A percentile compares a stretch with the other conserved stretches of the same genome.
phyloP scores from a whole-genome alignment of 1,140 invertebrate genomes.

The Bombus consobrinus region DNA sequence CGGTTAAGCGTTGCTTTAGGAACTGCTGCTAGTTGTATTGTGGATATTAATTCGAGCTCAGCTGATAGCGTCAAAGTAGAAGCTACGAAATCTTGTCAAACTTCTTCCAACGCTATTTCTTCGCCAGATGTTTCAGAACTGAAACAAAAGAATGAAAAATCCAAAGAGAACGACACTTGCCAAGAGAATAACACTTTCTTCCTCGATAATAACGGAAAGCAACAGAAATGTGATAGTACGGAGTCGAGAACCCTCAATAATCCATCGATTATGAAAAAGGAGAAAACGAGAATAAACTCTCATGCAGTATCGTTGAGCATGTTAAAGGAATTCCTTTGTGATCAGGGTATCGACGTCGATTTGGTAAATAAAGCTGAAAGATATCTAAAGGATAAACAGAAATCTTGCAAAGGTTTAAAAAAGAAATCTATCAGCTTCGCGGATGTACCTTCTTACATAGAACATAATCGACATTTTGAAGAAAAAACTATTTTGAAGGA shows the following conservation, averaged over 20 bases:
- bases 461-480: neutral
- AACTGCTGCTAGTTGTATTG: neutral
- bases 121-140: neutral
- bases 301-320: slow-evolving; percentile 40
- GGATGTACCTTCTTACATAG: neutral
- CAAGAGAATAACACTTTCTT: too few relatives aligned
- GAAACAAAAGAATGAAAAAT: neutral
- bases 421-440: neutral
- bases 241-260: neutral
- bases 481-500: too few relatives aligned
- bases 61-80: neutral
- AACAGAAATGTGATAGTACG: neutral
- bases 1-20: neutral
- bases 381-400: slow-evolving; percentile 9
- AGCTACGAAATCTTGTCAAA: slow-evolving; percentile 12
- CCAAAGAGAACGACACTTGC: neutral
- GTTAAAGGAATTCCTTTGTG: slow-evolving; percentile 57
- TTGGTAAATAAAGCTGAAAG: slow-evolving; percentile 26
- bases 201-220: neutral
- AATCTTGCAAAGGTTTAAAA: neutral
- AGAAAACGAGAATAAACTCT: neutral
- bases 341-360: slow-evolving; percentile 46
- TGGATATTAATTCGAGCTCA: neutral
- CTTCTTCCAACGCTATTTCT: neutral
- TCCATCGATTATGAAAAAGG: neutral